A percentile compares a stretch with the other conserved stretches of the same genome.
Conservation (phyloP, 2,113 vertebrate species). For the Sander lucioperca region DNA sequence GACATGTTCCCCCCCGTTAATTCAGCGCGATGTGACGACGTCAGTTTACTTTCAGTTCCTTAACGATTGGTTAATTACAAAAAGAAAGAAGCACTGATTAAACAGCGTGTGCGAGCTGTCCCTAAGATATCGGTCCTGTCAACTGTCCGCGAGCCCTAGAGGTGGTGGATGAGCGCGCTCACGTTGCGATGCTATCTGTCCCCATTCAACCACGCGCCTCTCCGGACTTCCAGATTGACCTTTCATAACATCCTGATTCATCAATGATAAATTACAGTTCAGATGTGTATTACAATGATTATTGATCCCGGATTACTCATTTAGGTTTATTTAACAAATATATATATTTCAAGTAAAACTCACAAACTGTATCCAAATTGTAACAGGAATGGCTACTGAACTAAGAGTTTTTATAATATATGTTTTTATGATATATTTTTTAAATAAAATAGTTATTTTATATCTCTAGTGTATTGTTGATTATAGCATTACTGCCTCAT, state of each 20-base stretch:
- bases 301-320: not conserved
- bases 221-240: slow-evolving; percentile 53
- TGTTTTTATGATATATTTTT: not conserved
- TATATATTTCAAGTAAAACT: not conserved
- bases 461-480: not conserved
- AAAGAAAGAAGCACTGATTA: not conserved
- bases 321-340: not conserved
- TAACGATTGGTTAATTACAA: not conserved
- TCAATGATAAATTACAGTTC: slow-evolving; percentile 21
- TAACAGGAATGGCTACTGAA: not conserved
- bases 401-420: too few species aligned
- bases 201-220: slow-evolving; percentile 43
- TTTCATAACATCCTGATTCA: slow-evolving; percentile 28
- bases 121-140: not conserved
- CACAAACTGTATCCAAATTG: not conserved
- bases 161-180: slow-evolving; percentile 55
- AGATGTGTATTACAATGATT: not conserved
- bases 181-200: slow-evolving; percentile 14
- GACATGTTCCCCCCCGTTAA: not conserved
- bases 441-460: not conserved
- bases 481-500: not conserved
- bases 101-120: slow-evolving; percentile 15
- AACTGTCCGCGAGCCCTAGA: slow-evolving; percentile 41
- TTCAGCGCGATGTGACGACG: not conserved
- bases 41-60: not conserved